Evolutionary conservation across 1,140 invertebrate genomes (phyloP).

Genomic region (Pseudomyrmex concolor): DNA sequence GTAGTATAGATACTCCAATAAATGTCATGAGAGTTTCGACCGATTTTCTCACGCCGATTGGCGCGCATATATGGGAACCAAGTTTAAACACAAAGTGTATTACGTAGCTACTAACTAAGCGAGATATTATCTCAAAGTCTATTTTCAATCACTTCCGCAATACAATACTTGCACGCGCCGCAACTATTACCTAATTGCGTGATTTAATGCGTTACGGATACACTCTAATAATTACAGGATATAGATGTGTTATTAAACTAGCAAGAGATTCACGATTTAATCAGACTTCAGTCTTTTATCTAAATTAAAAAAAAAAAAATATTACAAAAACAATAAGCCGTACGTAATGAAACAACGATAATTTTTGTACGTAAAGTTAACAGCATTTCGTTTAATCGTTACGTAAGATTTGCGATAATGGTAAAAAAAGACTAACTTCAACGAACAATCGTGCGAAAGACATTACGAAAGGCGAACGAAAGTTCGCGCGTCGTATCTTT

Average conservation of each 20-base stretch:
- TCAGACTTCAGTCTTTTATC: neutral
- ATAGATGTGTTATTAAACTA: conserved; percentile 30
- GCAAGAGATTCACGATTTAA: neutral
- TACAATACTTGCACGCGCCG: conserved; percentile 1
- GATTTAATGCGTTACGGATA: conserved; percentile 13
- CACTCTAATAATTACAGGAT: conserved; percentile 14
- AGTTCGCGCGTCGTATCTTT: conserved; percentile 60
- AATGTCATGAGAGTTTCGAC: conserved; percentile 66
- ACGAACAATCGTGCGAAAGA: conserved; percentile 61
- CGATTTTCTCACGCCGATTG: conserved; percentile 72
- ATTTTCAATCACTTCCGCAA: conserved; percentile 69
- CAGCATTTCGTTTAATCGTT: conserved; percentile 41
- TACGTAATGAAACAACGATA: neutral
- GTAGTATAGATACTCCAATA: conserved; percentile 61
- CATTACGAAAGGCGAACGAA: conserved; percentile 72
- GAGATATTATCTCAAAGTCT: conserved; percentile 64
- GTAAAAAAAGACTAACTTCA: conserved; percentile 52
- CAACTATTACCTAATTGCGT: conserved; percentile 53
- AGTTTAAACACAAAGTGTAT: conserved; percentile 45
- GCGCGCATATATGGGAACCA: conserved; percentile 26
- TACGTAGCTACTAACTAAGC: conserved; percentile 34
- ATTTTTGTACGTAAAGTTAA: neutral
- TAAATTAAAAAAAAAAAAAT: neutral
- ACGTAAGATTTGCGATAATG: conserved; percentile 49
- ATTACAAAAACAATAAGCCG: too few relatives aligned